Base-by-base conservation (phyloP, 2,113 vertebrate species). In the Andinoacara biseriatus region DNA sequence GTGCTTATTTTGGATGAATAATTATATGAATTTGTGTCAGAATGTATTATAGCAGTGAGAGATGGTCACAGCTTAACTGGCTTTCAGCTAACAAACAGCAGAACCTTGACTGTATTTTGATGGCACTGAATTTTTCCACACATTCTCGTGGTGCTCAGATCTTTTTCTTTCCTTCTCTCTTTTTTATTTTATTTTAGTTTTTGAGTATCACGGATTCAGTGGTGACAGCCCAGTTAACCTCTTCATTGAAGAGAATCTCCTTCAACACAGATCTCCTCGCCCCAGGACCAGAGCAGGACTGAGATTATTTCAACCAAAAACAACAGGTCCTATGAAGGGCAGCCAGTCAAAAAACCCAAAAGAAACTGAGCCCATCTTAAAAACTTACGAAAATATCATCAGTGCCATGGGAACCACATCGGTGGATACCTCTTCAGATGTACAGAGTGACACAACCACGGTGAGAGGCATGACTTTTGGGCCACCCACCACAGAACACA, bases 211-310 rank as follows among this genome's bases (percentile, higher is more conserved):
- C 54, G 86, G 93, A 26, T 97, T 97, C 92, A 99, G 98, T 0
- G 98, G 98, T 3, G 97, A 99, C 3, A 96, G 93, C 0, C 86
- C 96, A 0, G 86, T 95, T 43, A 96, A 97, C 85, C 91, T 97
- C 89, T 91, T 99, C 76, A 94, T 96, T 0, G 97, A 99, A 81
- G 98, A 99, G 87, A 97, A 98, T 90, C 97, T 99, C 72, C 94
- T 99, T 76, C 95, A 96, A 75, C 97, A 97, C 81, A 94, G 78
- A 29, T 63, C 84, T 22, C 83, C 93, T 58, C 80, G 78, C 14
- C 87, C 56, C 0, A 95, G 86, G n/a, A 93, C 24, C 52, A 95
- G 87, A 77, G 87, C 91, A 0, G 88, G 85, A 24, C 84, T 91
- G 0, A 82, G 90, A 46, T 91, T 83, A 58, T 86, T 86, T 79